Percentiles rank a stretch among this genome's conserved stretches.
Conservation (phyloP, 1,140 invertebrate genomes). For the Brachionus manjavacas region DNA sequence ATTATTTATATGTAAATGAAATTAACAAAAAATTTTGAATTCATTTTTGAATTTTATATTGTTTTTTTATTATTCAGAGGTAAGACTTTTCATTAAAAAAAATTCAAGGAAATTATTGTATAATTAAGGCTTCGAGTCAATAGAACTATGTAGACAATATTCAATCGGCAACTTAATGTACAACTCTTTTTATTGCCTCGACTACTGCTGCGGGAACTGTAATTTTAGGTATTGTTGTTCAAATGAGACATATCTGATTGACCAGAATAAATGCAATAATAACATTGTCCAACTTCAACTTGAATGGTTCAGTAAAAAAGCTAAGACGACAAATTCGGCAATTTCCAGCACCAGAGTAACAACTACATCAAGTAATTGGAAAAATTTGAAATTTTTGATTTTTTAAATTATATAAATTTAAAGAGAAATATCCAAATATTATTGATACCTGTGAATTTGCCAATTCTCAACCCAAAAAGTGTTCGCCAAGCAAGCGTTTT, state of each 20-base stretch:
- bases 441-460: slow-evolving; percentile 13
- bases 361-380: neutral
- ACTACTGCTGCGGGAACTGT: slow-evolving; percentile 23
- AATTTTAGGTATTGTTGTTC: slow-evolving; percentile 37
- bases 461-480: neutral
- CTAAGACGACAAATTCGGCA: neutral
- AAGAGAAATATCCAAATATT: neutral
- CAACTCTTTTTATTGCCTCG: slow-evolving; percentile 9
- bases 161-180: neutral
- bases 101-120: too few relatives aligned
- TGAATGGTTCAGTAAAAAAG: neutral
- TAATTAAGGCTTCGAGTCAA: neutral
- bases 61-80: neutral
- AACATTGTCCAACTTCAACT: slow-evolving; percentile 3
- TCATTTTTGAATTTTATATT: slow-evolving; percentile 13
- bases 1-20: slow-evolving; percentile 32
- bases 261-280: slow-evolving; percentile 14
- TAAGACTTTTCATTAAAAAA: neutral
- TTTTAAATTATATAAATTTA: neutral
- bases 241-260: slow-evolving; percentile 11
- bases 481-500: neutral
- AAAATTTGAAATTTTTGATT: too few relatives aligned
- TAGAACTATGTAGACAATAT: slow-evolving; percentile 13
- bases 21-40: slow-evolving; percentile 11
- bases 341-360: neutral